Base-by-base conservation (phyloP, 2,888 invertebrate genomes). In the Junonia oenone region DNA sequence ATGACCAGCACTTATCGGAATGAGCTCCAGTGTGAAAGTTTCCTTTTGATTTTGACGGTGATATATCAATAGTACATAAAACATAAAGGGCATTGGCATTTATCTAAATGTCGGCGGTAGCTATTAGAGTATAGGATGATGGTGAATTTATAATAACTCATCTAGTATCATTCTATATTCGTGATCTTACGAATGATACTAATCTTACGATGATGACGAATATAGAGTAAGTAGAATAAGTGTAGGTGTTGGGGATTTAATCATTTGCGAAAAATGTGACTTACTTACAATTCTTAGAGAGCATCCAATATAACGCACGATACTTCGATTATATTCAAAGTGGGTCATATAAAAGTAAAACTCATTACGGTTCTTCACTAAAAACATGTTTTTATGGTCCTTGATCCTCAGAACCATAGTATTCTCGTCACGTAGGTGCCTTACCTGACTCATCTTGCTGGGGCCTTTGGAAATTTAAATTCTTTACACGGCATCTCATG, bases 341-440 rank as follows among this genome's bases (percentile, higher is more conserved):
- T 58, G 43, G 47, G 47, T 52, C 58, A 58, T 58, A 43, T 45
- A 47, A 58, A 53, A 52, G 55, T 47, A 53, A 55, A 58, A 58
- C 48, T 57, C 55, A 58, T 61, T 58, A 61, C 49, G 31, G 48
- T 47, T 47, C 47, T 58, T n/a, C 31, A 51, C 45, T 52, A 59
- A 60, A 58, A 62, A 55, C 58, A 38, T 48, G 59, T 58, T 62
- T 62, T 58, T 59, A 60, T 59, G 53, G 46, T 52, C 54, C 54
- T 55, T 62, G 59, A 58, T 43, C 38, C 45, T 33, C 48, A 27
- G n/a, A 45, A 27, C 38, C 17, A 38, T 71, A 59, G 62, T 61
- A 84, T 85, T 82, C 83, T 55, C 55, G 75, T 79, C 86, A 87
- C 87, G 86, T 83, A 59, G 52, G 58, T 62, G 64, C 70, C 72